A percentile compares a stretch with the other conserved stretches of the same genome.
These are phyloP conservation scores for Fulica atra DNA, from an alignment of 2,113 vertebrate species.

Conservation along the genomic window DNA sequence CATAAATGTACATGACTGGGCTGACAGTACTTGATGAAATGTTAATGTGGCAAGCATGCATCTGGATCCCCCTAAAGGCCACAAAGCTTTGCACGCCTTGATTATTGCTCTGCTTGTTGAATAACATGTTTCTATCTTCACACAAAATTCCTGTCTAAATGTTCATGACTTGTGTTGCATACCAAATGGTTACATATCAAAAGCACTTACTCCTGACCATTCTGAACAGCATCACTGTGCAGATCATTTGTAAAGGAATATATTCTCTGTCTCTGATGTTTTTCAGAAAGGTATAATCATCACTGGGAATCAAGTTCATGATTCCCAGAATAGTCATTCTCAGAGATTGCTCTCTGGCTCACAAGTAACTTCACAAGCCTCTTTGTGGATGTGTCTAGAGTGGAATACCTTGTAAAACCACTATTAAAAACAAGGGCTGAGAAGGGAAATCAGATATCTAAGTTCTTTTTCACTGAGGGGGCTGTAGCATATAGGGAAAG, in stretches of 20 bases:
- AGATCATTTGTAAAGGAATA: neutral
- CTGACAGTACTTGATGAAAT: neutral
- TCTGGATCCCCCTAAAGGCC: neutral
- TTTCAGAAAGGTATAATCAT: neutral
- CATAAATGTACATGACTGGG: neutral
- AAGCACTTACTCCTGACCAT: neutral
- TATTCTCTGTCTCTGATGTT: neutral
- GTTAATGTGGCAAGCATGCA: neutral
- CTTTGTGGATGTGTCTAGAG: neutral
- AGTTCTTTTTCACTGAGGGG: neutral
- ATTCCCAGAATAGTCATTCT: neutral
- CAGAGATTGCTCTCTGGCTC: neutral
- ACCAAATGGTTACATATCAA: neutral
- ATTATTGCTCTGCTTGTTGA: neutral
- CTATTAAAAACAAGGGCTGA: neutral
- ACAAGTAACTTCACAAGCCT: neutral
- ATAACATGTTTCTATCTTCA: neutral
- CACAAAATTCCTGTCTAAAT: neutral
- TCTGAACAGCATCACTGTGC: neutral
- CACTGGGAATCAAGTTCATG: neutral
- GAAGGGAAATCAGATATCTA: neutral
- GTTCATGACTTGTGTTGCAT: neutral
- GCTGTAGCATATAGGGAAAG: neutral
- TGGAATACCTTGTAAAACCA: neutral
- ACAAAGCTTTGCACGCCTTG: neutral